Evolutionary conservation across 2,888 invertebrate species (phyloP), one percentile per base, ranked within the genome.

Genomic region (Cynaeus angustus): DNA sequence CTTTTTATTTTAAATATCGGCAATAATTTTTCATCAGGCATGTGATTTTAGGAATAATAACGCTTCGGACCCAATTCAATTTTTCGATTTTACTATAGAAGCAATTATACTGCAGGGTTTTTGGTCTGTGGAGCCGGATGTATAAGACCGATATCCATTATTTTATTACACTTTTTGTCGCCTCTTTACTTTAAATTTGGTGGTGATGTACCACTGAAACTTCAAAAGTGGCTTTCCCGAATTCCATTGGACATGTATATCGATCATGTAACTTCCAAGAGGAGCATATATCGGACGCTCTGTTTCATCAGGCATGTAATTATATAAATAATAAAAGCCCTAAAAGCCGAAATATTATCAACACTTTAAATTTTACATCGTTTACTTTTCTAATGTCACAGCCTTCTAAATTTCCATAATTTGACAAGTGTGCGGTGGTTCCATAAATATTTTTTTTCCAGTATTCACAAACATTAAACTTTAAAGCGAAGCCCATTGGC

Each of bases 271-370:
- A 45, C 38, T 41, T n/a, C 70, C 66, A 3, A 61, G 38, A 43
- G 70, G 70, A 9, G 53, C 14, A 16, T 26, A 10, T 21, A 66
- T 65, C 7, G 65, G 70, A 52, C 66, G 66, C 8, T 14, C 9
- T 1, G 37, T 45, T 10, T 66, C 66, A n/a, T 70, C 70, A 7
- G 66, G 65, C 70, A 66, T 70, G 26, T 38, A 70, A 38, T 70
- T 59, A 10, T 65, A 53, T 26, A 70, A 30, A 45, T 66, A 66
- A 33, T 69, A 69, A 30, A 38, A 33, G 3, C 66, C 66, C 69
- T 69, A 9, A 7, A 65, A 43, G 38, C 6, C 4, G 2, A 21
- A 21, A 21, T 21, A 3, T 1, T 21, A 21, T 21, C 21, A 4
- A 21, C 21, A n/a, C n/a, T n/a, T n/a, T n/a, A 4, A 21, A 4